phyloP scores from a whole-genome alignment of 1,140 invertebrate genomes.

The Sweltsa coloradensis region DNA sequence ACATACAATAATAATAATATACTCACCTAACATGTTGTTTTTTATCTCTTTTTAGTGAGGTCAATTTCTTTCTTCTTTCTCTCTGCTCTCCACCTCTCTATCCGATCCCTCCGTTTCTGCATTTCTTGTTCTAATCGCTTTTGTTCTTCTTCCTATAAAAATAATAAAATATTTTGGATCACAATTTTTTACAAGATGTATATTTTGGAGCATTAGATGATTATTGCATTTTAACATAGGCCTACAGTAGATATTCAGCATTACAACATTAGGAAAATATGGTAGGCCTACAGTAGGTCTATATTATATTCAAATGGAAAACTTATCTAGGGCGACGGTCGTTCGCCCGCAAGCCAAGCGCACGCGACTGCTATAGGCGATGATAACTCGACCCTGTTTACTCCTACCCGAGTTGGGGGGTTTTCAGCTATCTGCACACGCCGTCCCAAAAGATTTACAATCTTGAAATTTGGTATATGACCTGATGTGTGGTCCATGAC shows the following conservation, averaged over 20 bases:
- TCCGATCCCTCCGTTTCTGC: constrained; percentile 87
- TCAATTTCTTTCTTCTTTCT: constrained; percentile 76
- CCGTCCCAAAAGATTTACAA: no score
- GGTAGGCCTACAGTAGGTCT: constrained; percentile 6
- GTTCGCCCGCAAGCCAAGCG: no score
- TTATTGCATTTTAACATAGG: constrained; percentile 6
- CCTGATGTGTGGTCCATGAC: no score
- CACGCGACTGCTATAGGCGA: no score
- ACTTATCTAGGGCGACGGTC: no score
- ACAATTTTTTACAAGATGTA: constrained; percentile 16
- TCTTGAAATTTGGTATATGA: no score
- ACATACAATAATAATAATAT: constrained; percentile 9
- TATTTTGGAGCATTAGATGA: not conserved
- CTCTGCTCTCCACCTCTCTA: constrained; percentile 83
- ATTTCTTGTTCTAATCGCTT: constrained; percentile 87
- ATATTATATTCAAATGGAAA: constrained; percentile 7
- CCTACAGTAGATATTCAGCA: not conserved
- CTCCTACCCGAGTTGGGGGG: no score
- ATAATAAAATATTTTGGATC: constrained; percentile 21
- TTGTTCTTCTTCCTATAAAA: constrained; percentile 65
- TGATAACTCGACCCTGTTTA: no score
- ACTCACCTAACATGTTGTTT: constrained; percentile 32
- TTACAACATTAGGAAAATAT: not conserved
- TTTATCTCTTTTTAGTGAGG: constrained; percentile 50
- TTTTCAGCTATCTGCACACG: no score